A percentile compares a stretch with the other conserved stretches of the same genome.
Evolutionary conservation across 2,113 vertebrate genomes (phyloP).

Genomic region (Psammodynastes pulverulentus): DNA sequence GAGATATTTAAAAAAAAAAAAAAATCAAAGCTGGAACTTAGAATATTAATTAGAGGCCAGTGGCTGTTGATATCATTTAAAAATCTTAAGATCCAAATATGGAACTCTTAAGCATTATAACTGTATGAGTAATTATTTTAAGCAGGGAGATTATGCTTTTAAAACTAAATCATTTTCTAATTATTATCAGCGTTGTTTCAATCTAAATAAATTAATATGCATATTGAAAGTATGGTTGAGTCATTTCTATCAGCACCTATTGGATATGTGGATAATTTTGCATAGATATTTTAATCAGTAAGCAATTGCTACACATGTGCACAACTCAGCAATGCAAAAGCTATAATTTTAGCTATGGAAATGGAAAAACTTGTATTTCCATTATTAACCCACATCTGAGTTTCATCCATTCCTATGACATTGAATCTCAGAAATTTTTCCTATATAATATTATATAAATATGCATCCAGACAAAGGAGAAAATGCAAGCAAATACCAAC

Average conservation of each 20-base stretch:
- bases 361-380: slow-evolving; percentile 45
- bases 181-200: background rate
- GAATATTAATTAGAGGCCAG: background rate
- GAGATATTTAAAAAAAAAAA: background rate
- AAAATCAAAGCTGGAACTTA: background rate
- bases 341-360: slow-evolving; percentile 13
- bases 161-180: background rate
- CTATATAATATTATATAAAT: slow-evolving; percentile 49
- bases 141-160: background rate
- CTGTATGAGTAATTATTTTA: background rate
- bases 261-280: background rate
- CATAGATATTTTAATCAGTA: background rate
- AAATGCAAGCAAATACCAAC: slow-evolving; percentile 54
- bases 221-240: background rate
- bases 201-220: background rate
- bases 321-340: background rate
- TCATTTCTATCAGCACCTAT: background rate
- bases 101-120: background rate
- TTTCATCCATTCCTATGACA: slow-evolving; percentile 50
- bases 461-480: slow-evolving; percentile 44
- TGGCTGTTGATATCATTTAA: background rate
- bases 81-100: background rate
- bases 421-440: slow-evolving; percentile 48
- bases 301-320: background rate
- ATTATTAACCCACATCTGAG: slow-evolving; percentile 31